Conservation (phyloP, 2,797 vertebrate genomes). For the Eulemur mongoz region DNA sequence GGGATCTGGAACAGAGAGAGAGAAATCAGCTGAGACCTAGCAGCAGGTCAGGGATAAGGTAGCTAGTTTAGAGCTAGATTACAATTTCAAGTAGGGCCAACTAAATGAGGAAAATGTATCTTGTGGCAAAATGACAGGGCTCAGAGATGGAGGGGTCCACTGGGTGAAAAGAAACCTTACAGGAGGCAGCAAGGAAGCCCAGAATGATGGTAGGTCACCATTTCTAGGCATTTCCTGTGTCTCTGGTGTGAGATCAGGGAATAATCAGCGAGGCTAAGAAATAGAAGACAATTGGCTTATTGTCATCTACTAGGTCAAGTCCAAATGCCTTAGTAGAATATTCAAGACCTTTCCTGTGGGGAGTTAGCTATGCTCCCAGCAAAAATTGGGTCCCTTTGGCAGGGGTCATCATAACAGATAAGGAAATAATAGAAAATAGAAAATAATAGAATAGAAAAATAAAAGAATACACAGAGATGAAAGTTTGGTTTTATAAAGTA, state of each 20-base stretch:
- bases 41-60: background rate
- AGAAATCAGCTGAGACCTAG: background rate
- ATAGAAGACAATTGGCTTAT: background rate
- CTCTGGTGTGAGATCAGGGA: background rate
- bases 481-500: too few relatives aligned
- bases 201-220: background rate
- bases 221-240: background rate
- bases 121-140: background rate
- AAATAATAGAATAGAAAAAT: too few relatives aligned
- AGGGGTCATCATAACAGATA: too few relatives aligned
- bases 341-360: background rate
- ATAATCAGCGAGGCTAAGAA: background rate
- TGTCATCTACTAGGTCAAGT: background rate
- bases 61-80: background rate
- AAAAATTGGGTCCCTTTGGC: too few relatives aligned
- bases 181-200: background rate
- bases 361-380: too few relatives aligned
- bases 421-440: too few relatives aligned
- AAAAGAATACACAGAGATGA: too few relatives aligned
- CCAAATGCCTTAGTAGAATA: background rate
- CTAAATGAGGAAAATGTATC: background rate
- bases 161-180: background rate
- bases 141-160: background rate
- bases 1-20: background rate
- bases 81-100: background rate